Conservation (phyloP, 2,113 vertebrate genomes). For the Oreotrochilus melanogaster region DNA sequence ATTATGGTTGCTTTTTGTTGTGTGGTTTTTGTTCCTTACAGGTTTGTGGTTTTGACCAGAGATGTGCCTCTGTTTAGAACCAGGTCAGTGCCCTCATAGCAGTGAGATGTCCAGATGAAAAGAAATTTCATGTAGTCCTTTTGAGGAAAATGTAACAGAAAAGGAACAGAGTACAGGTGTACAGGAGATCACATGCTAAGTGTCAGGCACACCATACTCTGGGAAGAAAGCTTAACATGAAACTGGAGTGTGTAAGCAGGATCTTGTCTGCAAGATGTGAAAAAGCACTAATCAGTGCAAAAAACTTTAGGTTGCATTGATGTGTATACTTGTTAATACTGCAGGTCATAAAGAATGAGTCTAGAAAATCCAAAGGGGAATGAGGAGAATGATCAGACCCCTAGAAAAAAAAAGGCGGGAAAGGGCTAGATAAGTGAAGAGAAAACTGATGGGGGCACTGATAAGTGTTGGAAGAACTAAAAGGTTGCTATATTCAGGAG, state of each 20-base stretch:
- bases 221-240: neutral
- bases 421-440: neutral
- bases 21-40: neutral
- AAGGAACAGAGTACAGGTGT: neutral
- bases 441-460: neutral
- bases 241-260: neutral
- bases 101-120: neutral
- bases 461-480: neutral
- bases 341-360: neutral
- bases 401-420: neutral
- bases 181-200: neutral
- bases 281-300: neutral
- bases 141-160: neutral
- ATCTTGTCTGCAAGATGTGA: neutral
- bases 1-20: neutral
- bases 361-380: neutral
- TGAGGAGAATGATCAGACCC: neutral
- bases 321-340: neutral
- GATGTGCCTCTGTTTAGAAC: neutral
- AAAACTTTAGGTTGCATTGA: neutral
- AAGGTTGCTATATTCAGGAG: neutral
- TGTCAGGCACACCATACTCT: neutral
- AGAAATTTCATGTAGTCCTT: neutral
- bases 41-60: neutral
- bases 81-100: neutral